Evolutionary conservation across 2,113 vertebrate genomes (phyloP).

Genomic region (Fregata magnificens): DNA sequence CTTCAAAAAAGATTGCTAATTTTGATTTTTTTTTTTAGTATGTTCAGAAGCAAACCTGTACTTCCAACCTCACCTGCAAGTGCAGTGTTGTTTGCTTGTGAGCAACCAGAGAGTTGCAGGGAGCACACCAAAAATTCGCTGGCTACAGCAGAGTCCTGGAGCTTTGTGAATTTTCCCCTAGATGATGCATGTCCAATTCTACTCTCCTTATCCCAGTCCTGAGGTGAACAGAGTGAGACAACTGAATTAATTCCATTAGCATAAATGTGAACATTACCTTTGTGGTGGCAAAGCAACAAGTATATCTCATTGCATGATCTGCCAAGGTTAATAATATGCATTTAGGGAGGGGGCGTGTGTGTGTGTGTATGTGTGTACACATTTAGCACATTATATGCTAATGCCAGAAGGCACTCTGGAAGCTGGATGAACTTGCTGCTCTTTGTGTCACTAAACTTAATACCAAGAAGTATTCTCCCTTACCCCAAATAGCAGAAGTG

Average conservation of each 20-base stretch:
- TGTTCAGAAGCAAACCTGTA: background rate
- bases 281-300: background rate
- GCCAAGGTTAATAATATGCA: background rate
- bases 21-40: background rate
- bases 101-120: background rate
- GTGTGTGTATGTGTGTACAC: background rate
- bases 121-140: background rate
- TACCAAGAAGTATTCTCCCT: background rate
- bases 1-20: background rate
- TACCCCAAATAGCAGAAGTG: background rate
- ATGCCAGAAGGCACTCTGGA: background rate
- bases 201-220: background rate
- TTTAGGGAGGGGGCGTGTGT: background rate
- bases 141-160: background rate
- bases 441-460: background rate
- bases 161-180: background rate
- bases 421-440: background rate
- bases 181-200: background rate
- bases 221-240: rapidly evolving
- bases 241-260: background rate
- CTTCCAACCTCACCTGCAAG: background rate
- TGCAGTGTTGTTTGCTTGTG: background rate
- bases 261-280: background rate
- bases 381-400: background rate
- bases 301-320: background rate